Base-by-base conservation (phyloP, 2,113 vertebrate species). In the Catharus minimus region DNA sequence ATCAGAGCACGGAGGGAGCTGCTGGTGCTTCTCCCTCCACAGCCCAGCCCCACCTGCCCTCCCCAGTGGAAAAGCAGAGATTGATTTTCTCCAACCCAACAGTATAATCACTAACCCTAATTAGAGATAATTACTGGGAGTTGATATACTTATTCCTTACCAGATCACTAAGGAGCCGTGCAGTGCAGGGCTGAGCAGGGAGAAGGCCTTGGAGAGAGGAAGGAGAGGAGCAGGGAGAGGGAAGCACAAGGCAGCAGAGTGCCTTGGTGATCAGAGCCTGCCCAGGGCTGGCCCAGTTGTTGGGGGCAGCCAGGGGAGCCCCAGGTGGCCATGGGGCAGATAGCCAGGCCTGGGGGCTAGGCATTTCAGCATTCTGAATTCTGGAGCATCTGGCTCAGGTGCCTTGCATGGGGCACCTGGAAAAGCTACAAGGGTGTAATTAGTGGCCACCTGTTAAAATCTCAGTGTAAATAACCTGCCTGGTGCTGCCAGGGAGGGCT, bases 81-180 rank as follows among this genome's bases (percentile, higher is more conserved):
- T 98, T 98, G 99, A 99, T 99, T 99, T 98, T 98, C 98, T 98
- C 96, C 97, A 90, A 97, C 98, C 98, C 98, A 98, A 98, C 98
- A 98, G 98, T 97, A 98, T 99, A 99, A 99, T 99, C 99, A 99
- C 98, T 98, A 99, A 99, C 98, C 99, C 98, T 99, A 99, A 99
- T 99, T 99, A 99, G 98, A 98, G 98, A 98, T 99, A 98, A 99
- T 99, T 98, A 98, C 98, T 98, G 98, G 98, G 98, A 98, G 98
- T 97, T 98, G 98, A 98, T 99, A 98, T 96, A 98, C 98, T 99
- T 98, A 98, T 97, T 99, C 98, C 98, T 98, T 97, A 96, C 97
- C 98, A 97, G 98, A 98, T 98, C 97, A 96, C 98, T 98, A 95
- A 97, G 98, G 98, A 97, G 97, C 98, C 84, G 33, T 60, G 60